Evolutionary conservation across 2,888 invertebrate species (phyloP).

Genomic region (Latheticus oryzae): DNA sequence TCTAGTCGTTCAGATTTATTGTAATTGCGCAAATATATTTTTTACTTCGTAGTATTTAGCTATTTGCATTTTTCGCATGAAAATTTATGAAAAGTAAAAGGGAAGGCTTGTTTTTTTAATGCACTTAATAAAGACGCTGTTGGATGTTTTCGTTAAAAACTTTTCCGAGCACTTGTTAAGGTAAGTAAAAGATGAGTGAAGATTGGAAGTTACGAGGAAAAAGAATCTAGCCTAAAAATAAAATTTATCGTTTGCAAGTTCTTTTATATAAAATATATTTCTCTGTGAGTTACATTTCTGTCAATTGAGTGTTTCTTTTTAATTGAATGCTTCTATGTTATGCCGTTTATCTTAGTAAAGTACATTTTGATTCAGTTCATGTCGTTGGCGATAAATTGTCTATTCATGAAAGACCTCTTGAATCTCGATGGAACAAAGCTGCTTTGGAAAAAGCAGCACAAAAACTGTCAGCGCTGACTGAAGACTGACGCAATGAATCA

Average conservation of each 20-base stretch:
- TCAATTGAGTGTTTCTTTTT: too few relatives aligned
- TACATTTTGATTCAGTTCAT: background rate
- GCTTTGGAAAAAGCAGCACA: constrained; percentile 2
- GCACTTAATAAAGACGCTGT: background rate
- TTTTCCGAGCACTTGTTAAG: background rate
- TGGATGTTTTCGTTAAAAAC: background rate
- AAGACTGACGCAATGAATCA: constrained; percentile 3
- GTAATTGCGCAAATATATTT: constrained; percentile 13
- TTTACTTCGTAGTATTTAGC: background rate
- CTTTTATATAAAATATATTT: too few relatives aligned
- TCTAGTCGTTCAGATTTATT: constrained; percentile 3
- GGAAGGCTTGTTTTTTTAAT: background rate
- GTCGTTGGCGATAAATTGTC: background rate
- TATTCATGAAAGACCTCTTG: background rate
- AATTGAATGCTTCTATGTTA: too few relatives aligned
- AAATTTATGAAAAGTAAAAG: constrained; percentile 1
- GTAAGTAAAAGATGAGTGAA: background rate
- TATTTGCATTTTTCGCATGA: constrained; percentile 5
- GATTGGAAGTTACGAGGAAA: too few relatives aligned
- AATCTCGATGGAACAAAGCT: constrained; percentile 17
- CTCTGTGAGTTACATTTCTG: too few relatives aligned
- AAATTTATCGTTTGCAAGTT: too few relatives aligned
- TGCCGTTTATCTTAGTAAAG: background rate
- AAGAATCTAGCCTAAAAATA: too few relatives aligned
- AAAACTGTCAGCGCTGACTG: constrained; percentile 7